Base-by-base conservation (phyloP, 1,140 invertebrate species). In the Rhopalosiphum padi region DNA sequence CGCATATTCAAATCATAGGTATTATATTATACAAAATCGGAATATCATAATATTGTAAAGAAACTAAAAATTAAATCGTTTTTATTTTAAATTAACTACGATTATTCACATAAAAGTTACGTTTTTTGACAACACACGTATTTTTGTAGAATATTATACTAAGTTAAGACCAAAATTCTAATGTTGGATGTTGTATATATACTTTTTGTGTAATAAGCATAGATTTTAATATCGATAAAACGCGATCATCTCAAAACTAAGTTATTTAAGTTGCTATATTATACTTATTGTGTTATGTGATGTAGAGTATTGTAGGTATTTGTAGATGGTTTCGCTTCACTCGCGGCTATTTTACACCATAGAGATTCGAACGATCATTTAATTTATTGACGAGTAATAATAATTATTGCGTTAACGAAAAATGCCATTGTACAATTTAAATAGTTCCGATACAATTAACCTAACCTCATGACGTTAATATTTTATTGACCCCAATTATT, bases 401-500 rank as follows among this genome's bases (percentile, higher is more conserved):
- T 77, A 18, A 77, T 77, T 77, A 77, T 91, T 23, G 22, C 37
- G 77, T 91, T 91, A 91, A 18, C 43, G 41, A 77, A 83, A 51
- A 48, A 91, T 91, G 41, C 22, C n/a, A 83, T 23, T n/a, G 48
- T 18, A 77, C 35, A 48, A 30, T 90, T 90, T 90, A 90, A 90
- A 90, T 90, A 90, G 53, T 90, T 68, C 22, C 53, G 43, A 90
- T 68, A 92, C 48, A 92, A 77, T 91, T 68, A 91, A 91, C 90
- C 68, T 92, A 92, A 83, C 68, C 30, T 91, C 35, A 51, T 30
- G 82, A 82, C 30, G 82, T 92, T 53, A 83, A 82, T 46, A 92
- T 92, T 83, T 51, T 51, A 51, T 92, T 92, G 90, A 92, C 77
- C 90, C 68, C 90, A 83, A 92, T 92, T 51, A 92, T 92, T 37